Base-by-base conservation (phyloP, 2,113 vertebrate species). In the Fregata magnificens region DNA sequence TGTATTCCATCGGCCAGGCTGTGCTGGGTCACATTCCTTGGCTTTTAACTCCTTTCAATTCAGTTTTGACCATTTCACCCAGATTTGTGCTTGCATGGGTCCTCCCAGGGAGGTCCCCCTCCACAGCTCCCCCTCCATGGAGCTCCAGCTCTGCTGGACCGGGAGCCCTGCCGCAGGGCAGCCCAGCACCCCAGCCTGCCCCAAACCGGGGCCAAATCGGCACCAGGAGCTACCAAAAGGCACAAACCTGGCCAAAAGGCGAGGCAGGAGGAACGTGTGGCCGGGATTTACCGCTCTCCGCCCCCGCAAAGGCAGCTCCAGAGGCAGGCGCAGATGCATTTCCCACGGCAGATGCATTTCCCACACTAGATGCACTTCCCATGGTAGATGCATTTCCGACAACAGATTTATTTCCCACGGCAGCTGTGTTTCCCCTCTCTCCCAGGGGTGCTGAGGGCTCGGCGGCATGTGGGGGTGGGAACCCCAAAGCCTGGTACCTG, bases 281-380 rank as follows among this genome's bases (percentile, higher is more conserved):
- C 32, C 0, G 10, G 71, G 86, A 16, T 59, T 50, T 24, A 14
- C 34, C 0, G 3, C 58, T 89, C 63, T 20, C 81, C 10, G 1
- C 72, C 83, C 80, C 86, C 29, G 0, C 53, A 22, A 25, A 72
- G 52, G 11, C 36, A 10, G 67, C 87, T 79, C 47, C 74, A 13
- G 61, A 49, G 88, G 45, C 77, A 18, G 16, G 62, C 3, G 0
- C 72, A 29, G 88, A 61, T 82, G 93, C 85, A 90, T 83, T 94
- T 96, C 96, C 95, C 95, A 94, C 36, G 28, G 59, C 50, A 67
- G 74, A 50, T 91, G 94, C 84, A 73, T 92, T 90, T 93, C 91
- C 86, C 82, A 88, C 78, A 71, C 13, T 16, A 20, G 87, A 72
- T 71, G 83, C 79, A 55, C 74, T 91, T 95, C 74, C 82, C 13